Base-by-base conservation (phyloP, 2,888 invertebrate species). In the Tipula unca region DNA sequence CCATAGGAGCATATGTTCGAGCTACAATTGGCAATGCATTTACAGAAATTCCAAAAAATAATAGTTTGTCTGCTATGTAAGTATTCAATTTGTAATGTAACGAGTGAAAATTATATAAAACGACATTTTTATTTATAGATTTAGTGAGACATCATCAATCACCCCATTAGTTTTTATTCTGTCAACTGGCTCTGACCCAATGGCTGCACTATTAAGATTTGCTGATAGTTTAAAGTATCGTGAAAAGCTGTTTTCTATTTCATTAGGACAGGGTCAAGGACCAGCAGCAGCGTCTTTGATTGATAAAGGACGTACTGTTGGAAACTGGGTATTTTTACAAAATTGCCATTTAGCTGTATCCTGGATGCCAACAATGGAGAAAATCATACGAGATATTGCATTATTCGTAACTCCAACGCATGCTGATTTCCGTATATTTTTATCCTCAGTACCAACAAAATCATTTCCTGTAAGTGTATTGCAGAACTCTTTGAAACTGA, bases 271-370 rank as follows among this genome's bases (percentile, higher is more conserved):
- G 88, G 98, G 98, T 0, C 98, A 98, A 92, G 98, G 98, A 0
- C 95, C 95, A 0, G 93, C 96, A 4, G 98, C 98, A 0, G 96
- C 97, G 89, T 94, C 93, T 88, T 92, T 97, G 91, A 95, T 98
- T 69, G 93, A 92, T 29, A 91, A 91, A 85, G 97, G 96, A 0
- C 92, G 93, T 87, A 91, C 92, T 0, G 92, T 93, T 85, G 98
- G 98, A 0, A 94, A 95, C 87, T 98, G 98, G 98, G 94, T 98
- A 6, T 96, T 97, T 89, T 91, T 97, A 87, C 97, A 97, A 93
- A 98, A 98, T 90, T 98, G 97, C 88, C 98, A 98, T 89, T 92
- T 98, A 88, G 98, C 98, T 3, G 96, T 96, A 0, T 97, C 97
- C 0, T 98, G 98, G 98, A 97, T 98, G 97, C 91, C 95, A 25